These are phyloP conservation scores for Mechanitis mazaeus DNA, from an alignment of 2,888 invertebrate genomes.

Conservation along the genomic window DNA sequence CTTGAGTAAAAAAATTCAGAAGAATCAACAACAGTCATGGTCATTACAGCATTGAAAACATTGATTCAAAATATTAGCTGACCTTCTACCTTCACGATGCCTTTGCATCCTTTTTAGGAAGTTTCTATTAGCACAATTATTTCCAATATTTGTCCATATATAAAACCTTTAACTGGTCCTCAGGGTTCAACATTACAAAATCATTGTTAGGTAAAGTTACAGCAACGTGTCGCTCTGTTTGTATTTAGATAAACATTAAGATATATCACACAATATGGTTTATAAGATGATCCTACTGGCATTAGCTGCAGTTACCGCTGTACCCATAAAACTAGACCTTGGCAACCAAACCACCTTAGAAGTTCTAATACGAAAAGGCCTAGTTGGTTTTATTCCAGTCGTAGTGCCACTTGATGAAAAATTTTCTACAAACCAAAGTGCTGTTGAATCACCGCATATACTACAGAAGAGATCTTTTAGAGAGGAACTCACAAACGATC, in stretches of 20 bases:
- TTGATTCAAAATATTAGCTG: slow-evolving; percentile 52
- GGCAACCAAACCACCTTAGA: slow-evolving; percentile 41
- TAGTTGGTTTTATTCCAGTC: slow-evolving; percentile 53
- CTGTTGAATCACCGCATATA: slow-evolving; percentile 43
- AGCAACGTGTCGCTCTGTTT: background rate
- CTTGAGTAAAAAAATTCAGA: slow-evolving; percentile 9
- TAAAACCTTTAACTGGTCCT: slow-evolving; percentile 49
- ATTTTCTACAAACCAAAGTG: slow-evolving; percentile 35
- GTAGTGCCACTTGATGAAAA: slow-evolving; percentile 39
- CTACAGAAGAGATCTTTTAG: slow-evolving; percentile 56
- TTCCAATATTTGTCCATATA: slow-evolving; percentile 37
- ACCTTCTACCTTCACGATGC: slow-evolving; percentile 40
- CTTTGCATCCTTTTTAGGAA: slow-evolving; percentile 57
- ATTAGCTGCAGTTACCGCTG: slow-evolving; percentile 36
- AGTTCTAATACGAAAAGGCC: slow-evolving; percentile 43
- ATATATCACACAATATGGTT: background rate
- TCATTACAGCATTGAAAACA: slow-evolving; percentile 66
- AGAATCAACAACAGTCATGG: slow-evolving; percentile 55
- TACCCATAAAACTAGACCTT: slow-evolving; percentile 43
- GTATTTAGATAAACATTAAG: background rate
- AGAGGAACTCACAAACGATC: slow-evolving; percentile 56
- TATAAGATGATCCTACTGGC: slow-evolving; percentile 32
- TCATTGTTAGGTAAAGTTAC: slow-evolving; percentile 14
- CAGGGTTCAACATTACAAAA: slow-evolving; percentile 35
- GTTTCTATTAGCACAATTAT: slow-evolving; percentile 59